Conservation (phyloP, 2,113 vertebrate genomes). For the Sinosuthora webbiana region DNA sequence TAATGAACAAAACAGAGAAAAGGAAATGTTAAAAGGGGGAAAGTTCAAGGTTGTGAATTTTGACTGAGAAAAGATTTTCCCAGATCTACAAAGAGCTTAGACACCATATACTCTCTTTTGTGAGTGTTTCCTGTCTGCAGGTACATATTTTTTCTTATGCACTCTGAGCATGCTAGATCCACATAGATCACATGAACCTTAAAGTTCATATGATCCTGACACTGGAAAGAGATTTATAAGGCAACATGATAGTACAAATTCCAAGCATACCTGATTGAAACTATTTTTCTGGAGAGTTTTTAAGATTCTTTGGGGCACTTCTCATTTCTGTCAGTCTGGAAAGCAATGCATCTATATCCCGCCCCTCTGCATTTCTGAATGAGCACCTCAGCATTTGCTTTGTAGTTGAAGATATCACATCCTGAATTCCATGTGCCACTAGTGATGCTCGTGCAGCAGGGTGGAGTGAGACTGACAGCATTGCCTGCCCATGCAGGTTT, state of each 20-base stretch:
- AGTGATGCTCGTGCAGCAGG: not conserved
- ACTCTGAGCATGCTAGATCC: not conserved
- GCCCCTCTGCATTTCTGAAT: not conserved
- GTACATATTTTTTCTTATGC: not conserved
- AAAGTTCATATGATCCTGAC: not conserved
- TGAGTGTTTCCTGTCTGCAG: not conserved
- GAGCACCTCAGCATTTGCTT: fast-evolving
- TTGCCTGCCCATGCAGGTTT: not conserved
- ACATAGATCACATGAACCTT: not conserved
- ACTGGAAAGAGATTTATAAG: not conserved
- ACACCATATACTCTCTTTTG: not conserved
- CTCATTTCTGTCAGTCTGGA: not conserved
- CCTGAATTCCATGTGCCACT: not conserved
- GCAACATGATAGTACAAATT: not conserved
- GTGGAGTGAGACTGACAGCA: not conserved
- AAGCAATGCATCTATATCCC: not conserved
- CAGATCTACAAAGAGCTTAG: not conserved
- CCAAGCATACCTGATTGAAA: not conserved
- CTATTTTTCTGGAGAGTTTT: not conserved
- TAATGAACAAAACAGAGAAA: not conserved
- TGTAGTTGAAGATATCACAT: not conserved
- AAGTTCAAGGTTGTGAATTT: not conserved
- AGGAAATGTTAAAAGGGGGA: not conserved
- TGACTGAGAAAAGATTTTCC: not conserved
- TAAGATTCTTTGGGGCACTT: not conserved